Evolutionary conservation across 1,140 invertebrate genomes (phyloP), one percentile per base, ranked within the genome.

Genomic region (Yoshiicerus persimilis): DNA sequence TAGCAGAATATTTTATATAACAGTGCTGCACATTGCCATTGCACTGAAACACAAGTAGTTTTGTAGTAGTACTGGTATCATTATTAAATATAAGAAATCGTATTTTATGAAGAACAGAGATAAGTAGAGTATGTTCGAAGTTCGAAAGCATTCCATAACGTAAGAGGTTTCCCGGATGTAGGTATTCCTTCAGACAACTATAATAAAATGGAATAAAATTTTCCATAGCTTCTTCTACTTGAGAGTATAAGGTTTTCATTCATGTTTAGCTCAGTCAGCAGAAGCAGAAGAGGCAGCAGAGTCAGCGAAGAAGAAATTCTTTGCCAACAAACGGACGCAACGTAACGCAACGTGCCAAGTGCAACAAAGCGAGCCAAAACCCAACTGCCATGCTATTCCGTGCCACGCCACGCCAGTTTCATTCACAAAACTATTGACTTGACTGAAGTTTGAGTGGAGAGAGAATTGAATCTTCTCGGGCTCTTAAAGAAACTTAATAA

Each of bases 381-480:
- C 32, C 75, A 80, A 80, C 75, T 80, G 75, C 30, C 47, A 56
- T 56, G 47, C 20, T 56, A 56, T 56, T 56, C 47, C 64, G 23
- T n/a, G 64, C 64, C 64, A 30, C 27, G 64, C 64, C 75, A 80
- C 34, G 75, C 75, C 75, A 34, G 75, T 80, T 80, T 80, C 75
- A 80, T 80, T 80, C 75, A 80, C 75, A 80, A 80, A 56, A 80
- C 75, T 80, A 30, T 80, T 80, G 75, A 80, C 75, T 80, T 80
- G 75, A 80, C 75, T 80, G 30, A 27, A 70, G 25, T 30, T 2
- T 30, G 32, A 36, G 47, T 80, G 30, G 25, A 70, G 25, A 25
- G 9, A 0, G 20, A 36, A 80, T 80, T 80, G 27, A 36, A 80
- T 80, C 70, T 77, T 20, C 70, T 34, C 32, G 20, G 23, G 20